phyloP scores from a whole-genome alignment of 1,140 invertebrate genomes.

The Phocides pigmalion region DNA sequence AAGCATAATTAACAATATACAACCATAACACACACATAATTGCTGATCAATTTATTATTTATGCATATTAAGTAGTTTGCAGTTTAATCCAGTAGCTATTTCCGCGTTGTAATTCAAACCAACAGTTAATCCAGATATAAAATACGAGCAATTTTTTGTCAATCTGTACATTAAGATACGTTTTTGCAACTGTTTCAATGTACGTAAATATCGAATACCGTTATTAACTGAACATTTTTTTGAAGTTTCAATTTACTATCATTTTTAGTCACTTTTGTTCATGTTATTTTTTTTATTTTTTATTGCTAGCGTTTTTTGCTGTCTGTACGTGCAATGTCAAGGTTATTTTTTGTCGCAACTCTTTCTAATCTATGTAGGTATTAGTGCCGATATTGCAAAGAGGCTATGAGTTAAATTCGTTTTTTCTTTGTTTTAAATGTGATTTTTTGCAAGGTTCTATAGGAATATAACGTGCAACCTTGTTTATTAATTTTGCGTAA shows the following conservation, averaged over 20 bases:
- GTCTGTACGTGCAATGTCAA: constrained; percentile 24
- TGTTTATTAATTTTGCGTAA: too few relatives aligned
- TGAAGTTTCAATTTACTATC: constrained; percentile 8
- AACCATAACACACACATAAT: too few relatives aligned
- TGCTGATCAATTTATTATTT: too few relatives aligned
- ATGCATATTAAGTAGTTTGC: not conserved
- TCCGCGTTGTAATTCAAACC: constrained; percentile 23
- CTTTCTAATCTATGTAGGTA: constrained; percentile 21
- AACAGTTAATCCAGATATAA: constrained; percentile 13
- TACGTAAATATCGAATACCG: constrained; percentile 18
- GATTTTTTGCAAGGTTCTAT: too few relatives aligned
- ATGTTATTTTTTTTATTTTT: constrained; percentile 13
- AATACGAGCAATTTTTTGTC: constrained; percentile 15
- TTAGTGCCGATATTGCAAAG: not conserved
- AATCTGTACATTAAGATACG: not conserved
- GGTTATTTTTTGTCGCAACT: constrained; percentile 19
- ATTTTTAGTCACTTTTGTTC: constrained; percentile 17
- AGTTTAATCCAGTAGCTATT: not conserved
- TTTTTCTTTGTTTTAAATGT: too few relatives aligned
- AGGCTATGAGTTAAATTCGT: not conserved
- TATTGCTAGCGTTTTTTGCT: constrained; percentile 22
- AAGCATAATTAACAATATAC: too few relatives aligned
- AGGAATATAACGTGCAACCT: too few relatives aligned
- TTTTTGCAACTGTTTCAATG: constrained; percentile 12
- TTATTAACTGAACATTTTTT: constrained; percentile 25